These are phyloP conservation scores for Myotis findleyi DNA, from an alignment of 2,797 vertebrate genomes.

Conservation along the genomic window DNA sequence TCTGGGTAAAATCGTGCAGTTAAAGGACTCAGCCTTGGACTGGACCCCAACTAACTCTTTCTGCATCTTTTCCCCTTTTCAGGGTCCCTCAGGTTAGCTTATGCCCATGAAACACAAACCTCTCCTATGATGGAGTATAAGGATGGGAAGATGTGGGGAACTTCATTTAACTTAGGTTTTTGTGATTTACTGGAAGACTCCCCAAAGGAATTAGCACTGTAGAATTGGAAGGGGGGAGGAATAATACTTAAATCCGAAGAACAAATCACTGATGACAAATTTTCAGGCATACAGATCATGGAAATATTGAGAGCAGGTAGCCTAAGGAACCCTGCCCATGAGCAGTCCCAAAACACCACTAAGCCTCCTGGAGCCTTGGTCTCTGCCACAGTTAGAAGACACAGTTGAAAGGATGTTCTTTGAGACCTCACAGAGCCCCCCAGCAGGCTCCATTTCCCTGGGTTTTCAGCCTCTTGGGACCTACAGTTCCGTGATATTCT, in stretches of 20 bases:
- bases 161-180: background rate
- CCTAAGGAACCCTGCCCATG: background rate
- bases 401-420: background rate
- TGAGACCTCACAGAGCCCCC: background rate
- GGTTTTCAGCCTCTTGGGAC: background rate
- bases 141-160: background rate
- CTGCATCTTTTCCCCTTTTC: background rate
- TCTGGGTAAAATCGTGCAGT: background rate
- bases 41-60: background rate
- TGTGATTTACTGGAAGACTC: background rate
- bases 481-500: background rate
- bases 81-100: background rate
- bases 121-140: no score
- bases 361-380: background rate
- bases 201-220: background rate
- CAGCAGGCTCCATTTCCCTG: background rate
- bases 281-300: background rate
- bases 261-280: background rate
- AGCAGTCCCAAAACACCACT: background rate
- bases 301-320: background rate
- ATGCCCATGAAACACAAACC: background rate
- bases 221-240: background rate
- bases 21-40: background rate
- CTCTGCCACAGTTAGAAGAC: background rate
- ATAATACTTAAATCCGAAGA: background rate